Evolutionary conservation across 2,888 invertebrate species (phyloP).

Genomic region (Brachylomia viminalis): DNA sequence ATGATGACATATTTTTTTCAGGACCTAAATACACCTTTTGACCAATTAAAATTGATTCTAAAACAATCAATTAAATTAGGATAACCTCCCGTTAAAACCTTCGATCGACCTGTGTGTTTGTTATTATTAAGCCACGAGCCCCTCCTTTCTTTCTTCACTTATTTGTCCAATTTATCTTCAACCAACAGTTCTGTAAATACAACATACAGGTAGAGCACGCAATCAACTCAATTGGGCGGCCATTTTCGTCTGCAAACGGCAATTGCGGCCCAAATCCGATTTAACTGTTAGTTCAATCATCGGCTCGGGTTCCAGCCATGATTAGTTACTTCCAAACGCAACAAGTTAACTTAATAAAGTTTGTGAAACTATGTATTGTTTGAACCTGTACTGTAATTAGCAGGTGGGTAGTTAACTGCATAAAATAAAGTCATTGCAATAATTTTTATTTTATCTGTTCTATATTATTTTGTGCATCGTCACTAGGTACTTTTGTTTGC

Average conservation of each 20-base stretch:
- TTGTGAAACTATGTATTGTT: constrained; percentile 2
- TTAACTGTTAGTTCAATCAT: constrained; percentile 43
- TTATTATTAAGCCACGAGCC: too few relatives aligned
- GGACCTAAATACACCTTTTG: too few relatives aligned
- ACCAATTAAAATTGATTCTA: too few relatives aligned
- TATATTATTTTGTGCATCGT: neutral
- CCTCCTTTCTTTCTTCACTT: neutral
- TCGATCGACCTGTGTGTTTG: too few relatives aligned
- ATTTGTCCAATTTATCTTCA: neutral
- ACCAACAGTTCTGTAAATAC: neutral
- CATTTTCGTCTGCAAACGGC: constrained; percentile 32
- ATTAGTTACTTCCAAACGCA: constrained; percentile 12
- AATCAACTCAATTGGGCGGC: constrained; percentile 31
- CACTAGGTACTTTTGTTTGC: neutral
- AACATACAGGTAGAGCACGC: neutral
- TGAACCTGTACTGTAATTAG: neutral
- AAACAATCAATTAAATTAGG: too few relatives aligned
- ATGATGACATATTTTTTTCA: too few relatives aligned
- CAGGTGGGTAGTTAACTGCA: neutral
- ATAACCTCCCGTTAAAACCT: too few relatives aligned
- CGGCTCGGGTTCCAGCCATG: constrained; percentile 8
- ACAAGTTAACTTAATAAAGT: constrained; percentile 22
- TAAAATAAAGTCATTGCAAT: neutral
- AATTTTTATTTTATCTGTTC: neutral
- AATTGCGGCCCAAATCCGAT: constrained; percentile 43